These are phyloP conservation scores for Strigops habroptila DNA, from an alignment of 2,113 vertebrate genomes.

Conservation along the genomic window DNA sequence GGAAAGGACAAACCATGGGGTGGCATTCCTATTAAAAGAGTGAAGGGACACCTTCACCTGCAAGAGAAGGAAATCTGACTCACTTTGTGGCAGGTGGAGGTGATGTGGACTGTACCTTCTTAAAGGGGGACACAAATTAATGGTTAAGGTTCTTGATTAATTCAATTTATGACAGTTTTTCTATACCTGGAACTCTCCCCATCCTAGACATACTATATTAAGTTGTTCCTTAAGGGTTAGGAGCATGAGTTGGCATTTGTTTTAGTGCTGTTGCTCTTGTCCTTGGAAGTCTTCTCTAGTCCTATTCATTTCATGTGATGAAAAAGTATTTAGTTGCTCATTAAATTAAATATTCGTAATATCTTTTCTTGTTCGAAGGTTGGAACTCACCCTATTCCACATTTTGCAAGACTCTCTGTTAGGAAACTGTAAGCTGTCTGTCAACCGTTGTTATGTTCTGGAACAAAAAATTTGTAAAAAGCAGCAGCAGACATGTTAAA, in stretches of 20 bases:
- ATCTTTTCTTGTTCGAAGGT: background rate
- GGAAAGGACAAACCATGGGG: background rate
- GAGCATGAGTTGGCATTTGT: background rate
- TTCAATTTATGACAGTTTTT: background rate
- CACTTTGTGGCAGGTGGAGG: background rate
- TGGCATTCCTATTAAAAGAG: background rate
- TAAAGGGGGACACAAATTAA: background rate
- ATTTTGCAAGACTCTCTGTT: background rate
- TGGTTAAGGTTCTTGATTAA: background rate
- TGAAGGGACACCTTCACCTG: background rate
- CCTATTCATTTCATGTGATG: background rate
- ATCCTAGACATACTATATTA: background rate
- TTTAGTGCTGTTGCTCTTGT: background rate
- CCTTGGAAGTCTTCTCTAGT: background rate
- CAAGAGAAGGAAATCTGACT: background rate
- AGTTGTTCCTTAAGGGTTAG: background rate
- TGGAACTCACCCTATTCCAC: background rate
- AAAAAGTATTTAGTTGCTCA: background rate
- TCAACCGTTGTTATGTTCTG: background rate
- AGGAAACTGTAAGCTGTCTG: background rate
- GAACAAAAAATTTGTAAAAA: background rate
- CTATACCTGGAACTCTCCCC: background rate
- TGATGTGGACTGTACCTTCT: background rate
- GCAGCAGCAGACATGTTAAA: background rate
- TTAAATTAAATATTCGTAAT: background rate